phyloP scores from a whole-genome alignment of 2,888 invertebrate species.

The Torymus texanus region DNA sequence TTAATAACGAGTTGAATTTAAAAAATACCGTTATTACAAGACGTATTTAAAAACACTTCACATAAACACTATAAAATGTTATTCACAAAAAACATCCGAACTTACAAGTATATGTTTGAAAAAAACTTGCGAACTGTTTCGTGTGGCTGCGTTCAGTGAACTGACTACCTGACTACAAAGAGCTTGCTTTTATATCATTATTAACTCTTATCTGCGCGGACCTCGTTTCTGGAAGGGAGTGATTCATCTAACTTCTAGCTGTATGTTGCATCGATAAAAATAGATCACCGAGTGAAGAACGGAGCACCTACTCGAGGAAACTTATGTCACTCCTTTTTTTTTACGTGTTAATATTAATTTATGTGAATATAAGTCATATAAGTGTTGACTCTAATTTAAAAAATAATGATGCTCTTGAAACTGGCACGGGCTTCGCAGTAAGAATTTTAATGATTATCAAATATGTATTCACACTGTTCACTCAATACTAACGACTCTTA shows the following conservation, averaged over 20 bases:
- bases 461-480: too few relatives aligned
- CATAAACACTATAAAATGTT: neutral
- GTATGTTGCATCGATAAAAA: constrained; percentile 11
- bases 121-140: neutral
- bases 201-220: constrained; percentile 24
- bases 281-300: neutral
- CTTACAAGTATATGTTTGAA: constrained; percentile 1
- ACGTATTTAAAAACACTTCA: neutral
- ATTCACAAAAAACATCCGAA: constrained; percentile 1
- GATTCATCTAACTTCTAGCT: constrained; percentile 28
- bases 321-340: neutral
- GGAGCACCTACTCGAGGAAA: neutral
- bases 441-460: too few relatives aligned
- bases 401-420: too few relatives aligned
- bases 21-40: too few relatives aligned
- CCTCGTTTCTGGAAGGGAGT: constrained; percentile 4
- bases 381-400: too few relatives aligned
- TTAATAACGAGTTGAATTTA: too few relatives aligned
- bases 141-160: constrained; percentile 6
- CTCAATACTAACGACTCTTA: too few relatives aligned
- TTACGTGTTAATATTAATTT: neutral
- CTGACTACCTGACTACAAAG: constrained; percentile 9
- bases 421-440: too few relatives aligned
- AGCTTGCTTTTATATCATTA: constrained; percentile 44
- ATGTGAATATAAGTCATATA: too few relatives aligned